phyloP scores from a whole-genome alignment of 1,140 invertebrate species.

The Trichonephila inaurata region DNA sequence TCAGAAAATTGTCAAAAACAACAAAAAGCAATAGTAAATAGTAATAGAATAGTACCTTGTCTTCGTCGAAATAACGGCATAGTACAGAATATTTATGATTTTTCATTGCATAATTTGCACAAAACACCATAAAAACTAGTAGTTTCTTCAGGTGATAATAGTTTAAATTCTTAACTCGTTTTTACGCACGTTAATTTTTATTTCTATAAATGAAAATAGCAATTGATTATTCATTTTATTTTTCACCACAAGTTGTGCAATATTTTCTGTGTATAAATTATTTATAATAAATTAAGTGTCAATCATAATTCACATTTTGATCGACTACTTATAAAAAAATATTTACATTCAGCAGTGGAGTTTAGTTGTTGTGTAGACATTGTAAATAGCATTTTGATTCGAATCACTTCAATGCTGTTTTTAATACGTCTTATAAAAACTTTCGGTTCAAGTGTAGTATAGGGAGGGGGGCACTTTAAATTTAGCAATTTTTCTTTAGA shows the following conservation, averaged over 20 bases:
- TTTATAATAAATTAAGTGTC: neutral
- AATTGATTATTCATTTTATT: neutral
- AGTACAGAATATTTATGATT: slow-evolving; percentile 21
- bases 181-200: neutral
- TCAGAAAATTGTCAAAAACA: neutral
- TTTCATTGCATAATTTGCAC: slow-evolving; percentile 67
- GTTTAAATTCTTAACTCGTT: neutral
- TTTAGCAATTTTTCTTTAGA: too few species aligned
- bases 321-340: slow-evolving; percentile 44
- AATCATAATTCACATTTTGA: slow-evolving; percentile 49
- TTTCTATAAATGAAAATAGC: neutral
- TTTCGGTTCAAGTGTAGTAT: too few species aligned
- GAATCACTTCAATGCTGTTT: neutral
- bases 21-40: neutral
- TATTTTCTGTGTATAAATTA: neutral
- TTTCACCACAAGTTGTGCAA: neutral
- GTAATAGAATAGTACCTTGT: neutral
- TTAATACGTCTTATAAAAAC: neutral
- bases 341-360: slow-evolving; percentile 20
- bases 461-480: too few species aligned
- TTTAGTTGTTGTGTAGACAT: neutral
- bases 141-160: neutral
- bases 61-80: slow-evolving; percentile 69
- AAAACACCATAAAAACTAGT: slow-evolving; percentile 34
- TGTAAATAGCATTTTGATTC: neutral